phyloP scores from a whole-genome alignment of 2,113 vertebrate genomes.

The Mormyrus iriodes region DNA sequence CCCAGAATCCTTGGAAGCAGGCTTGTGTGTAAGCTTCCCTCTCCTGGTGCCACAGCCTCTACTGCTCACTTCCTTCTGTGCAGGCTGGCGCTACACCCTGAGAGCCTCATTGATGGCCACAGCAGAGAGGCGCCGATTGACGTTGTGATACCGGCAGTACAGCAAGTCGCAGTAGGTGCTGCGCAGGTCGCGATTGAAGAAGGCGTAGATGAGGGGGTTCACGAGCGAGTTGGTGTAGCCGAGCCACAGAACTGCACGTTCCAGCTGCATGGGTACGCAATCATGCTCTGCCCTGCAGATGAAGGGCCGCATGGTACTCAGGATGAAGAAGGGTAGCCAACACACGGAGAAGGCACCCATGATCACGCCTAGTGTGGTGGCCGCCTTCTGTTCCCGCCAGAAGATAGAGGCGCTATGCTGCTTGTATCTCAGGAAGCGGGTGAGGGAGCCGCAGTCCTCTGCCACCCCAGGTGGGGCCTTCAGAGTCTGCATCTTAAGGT shows the following conservation, averaged over 20 bases:
- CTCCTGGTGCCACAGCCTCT: no score
- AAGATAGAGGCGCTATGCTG: conserved; percentile 72
- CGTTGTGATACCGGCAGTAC: conserved; percentile 68
- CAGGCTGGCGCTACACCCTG: conserved; percentile 44
- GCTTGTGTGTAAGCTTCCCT: not conserved
- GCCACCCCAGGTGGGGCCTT: conserved; percentile 54
- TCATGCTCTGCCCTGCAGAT: conserved; percentile 68
- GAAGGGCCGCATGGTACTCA: conserved; percentile 66
- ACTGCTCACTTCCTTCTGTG: not conserved
- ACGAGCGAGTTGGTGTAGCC: conserved; percentile 71
- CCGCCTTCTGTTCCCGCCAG: conserved; percentile 70
- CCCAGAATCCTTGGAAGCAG: not conserved
- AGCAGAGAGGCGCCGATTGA: conserved; percentile 67
- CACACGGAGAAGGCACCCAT: conserved; percentile 66
- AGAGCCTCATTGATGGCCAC: conserved; percentile 69
- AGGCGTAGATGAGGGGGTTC: conserved; percentile 74
- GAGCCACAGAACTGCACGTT: conserved; percentile 66
- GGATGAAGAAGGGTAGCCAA: conserved; percentile 70
- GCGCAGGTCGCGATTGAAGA: conserved; percentile 69
- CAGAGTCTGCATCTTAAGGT: conserved; percentile 63
- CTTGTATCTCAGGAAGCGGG: conserved; percentile 59
- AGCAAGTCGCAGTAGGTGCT: conserved; percentile 67
- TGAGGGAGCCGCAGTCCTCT: conserved; percentile 60
- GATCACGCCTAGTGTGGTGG: conserved; percentile 68
- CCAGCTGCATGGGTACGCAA: conserved; percentile 69